phyloP scores from a whole-genome alignment of 1,140 invertebrate species.

The Coptotermes formosanus region DNA sequence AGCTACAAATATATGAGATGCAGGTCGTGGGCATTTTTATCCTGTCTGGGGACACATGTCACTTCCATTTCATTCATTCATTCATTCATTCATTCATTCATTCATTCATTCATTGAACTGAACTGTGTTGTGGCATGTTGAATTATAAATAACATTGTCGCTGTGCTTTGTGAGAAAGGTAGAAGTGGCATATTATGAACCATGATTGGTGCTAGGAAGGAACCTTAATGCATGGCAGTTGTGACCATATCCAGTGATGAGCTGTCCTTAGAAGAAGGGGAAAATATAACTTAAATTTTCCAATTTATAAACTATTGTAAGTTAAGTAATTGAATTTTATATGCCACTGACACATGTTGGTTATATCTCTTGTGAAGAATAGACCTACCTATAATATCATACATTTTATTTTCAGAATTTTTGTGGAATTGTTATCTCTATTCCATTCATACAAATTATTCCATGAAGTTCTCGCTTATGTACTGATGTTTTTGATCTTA shows the following conservation, averaged over 20 bases:
- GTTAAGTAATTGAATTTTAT: neutral
- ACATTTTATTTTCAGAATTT: neutral
- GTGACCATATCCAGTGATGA: neutral
- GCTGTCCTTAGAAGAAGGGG: neutral
- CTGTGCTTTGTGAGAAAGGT: neutral
- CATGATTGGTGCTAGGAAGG: neutral
- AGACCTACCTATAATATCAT: neutral
- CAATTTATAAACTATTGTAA: neutral
- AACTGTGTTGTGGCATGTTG: neutral
- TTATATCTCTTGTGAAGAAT: neutral
- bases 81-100: neutral
- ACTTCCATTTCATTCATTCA: neutral
- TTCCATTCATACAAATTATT: neutral
- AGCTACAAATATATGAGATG: neutral
- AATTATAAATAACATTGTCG: neutral
- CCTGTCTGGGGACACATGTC: neutral
- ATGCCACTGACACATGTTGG: neutral
- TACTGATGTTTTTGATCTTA: neutral
- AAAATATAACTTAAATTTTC: neutral
- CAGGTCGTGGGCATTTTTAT: neutral
- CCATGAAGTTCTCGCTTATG: neutral
- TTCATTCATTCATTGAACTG: neutral
- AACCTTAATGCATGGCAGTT: neutral
- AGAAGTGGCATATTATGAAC: neutral
- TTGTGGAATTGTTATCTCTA: neutral